Base-by-base conservation (phyloP, 2,113 vertebrate species). In the Microcebus murinus region DNA sequence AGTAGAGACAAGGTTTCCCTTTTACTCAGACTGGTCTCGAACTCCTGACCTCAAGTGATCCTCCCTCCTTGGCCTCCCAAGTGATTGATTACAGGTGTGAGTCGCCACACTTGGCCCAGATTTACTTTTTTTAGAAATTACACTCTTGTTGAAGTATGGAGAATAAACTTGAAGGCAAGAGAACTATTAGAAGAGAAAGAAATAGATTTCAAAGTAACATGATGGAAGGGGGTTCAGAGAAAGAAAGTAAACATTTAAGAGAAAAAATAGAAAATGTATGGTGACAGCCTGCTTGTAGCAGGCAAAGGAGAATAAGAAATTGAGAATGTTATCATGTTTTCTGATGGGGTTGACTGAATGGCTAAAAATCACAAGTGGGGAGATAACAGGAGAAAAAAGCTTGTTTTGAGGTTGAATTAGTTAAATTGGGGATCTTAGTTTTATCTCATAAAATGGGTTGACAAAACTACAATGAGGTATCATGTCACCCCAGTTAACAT, bases 241-340 rank as follows among this genome's bases (percentile, higher is more conserved):
- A 65, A 61, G 29, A 63, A 94, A 90, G 34, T 36, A 57, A 36
- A 63, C 1, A n/a, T 86, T 91, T 68, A 57, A 12, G 9, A 74
- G 18, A 31, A 83, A 90, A 90, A 94, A 90, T 4, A 39, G 27
- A 85, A 85, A 93, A 80, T 52, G 59, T 13, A n/a, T 67, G 2
- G 1, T 74, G 68, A 77, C 10, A 73, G 23, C 20, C 39, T 79
- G 1, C 13, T 70, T 87, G 8, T 67, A 52, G 14, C 70, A 21
- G 34, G 4, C 4, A 87, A 84, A 18, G 10, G 15, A 85, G 17
- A 73, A 79, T 39, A 55, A 42, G 36, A 83, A 65, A 81, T 18
- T 63, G 52, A 89, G 27, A 59, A 71, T 79, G n/a, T n/a, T n/a
- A 8, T 34, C 87, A 87, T 31, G 13, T 74, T 92, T 93, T 96